Evolutionary conservation across 2,113 vertebrate species (phyloP).

Genomic region (Arothron firmamentum): DNA sequence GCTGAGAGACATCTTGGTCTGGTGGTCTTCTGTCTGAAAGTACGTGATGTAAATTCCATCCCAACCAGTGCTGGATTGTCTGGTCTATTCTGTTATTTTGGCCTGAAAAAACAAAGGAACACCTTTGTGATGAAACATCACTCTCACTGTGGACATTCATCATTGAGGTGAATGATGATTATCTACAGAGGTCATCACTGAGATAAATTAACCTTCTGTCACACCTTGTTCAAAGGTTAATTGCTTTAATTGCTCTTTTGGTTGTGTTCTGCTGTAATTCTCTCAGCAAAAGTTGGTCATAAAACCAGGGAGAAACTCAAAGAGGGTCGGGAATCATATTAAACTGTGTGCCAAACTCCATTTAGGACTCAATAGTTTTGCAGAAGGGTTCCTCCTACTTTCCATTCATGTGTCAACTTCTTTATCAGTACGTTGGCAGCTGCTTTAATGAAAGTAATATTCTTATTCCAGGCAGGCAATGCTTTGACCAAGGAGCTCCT

Average conservation of each 20-base stretch:
- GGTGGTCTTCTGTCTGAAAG: slow-evolving; percentile 93
- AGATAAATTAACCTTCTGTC: neutral
- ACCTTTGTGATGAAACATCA: slow-evolving; percentile 7
- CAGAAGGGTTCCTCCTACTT: too few species aligned
- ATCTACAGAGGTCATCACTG: too few species aligned
- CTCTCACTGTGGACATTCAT: slow-evolving; percentile 35
- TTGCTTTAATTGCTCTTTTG: neutral
- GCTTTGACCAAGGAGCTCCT: slow-evolving; percentile 86
- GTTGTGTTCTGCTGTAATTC: neutral
- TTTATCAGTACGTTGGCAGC: neutral
- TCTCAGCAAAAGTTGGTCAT: too few species aligned
- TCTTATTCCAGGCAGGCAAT: slow-evolving; percentile 80
- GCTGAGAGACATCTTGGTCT: slow-evolving; percentile 89
- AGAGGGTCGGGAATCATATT: too few species aligned
- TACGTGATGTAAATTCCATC: slow-evolving; percentile 49
- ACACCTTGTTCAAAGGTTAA: slow-evolving; percentile 39
- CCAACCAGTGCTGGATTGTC: too few species aligned
- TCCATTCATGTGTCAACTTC: too few species aligned
- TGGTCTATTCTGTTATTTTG: too few species aligned
- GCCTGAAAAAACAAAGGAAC: neutral
- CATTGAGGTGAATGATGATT: slow-evolving; percentile 5
- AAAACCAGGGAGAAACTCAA: too few species aligned
- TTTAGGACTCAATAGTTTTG: too few species aligned
- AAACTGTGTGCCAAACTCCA: too few species aligned
- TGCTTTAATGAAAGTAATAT: neutral